Conservation (phyloP, 2,888 invertebrate genomes). For the Amphiduros pacificus region DNA sequence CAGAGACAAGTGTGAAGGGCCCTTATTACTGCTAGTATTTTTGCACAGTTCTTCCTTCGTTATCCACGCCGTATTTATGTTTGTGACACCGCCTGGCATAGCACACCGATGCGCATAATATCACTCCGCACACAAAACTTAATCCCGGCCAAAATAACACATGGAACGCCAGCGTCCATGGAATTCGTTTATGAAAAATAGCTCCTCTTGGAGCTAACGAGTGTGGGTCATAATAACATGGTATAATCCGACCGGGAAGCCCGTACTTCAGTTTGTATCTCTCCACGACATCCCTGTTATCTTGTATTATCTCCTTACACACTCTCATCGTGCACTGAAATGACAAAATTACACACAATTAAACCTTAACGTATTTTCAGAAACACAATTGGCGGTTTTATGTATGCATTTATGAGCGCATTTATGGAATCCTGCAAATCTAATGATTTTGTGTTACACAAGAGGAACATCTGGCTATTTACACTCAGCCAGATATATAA, state of each 20-base stretch:
- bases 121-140: neutral
- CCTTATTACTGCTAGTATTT: too few species aligned
- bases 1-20: too few species aligned
- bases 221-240: neutral
- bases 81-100: neutral
- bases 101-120: neutral
- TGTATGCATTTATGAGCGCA: too few species aligned
- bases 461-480: too few species aligned
- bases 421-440: too few species aligned
- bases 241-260: neutral
- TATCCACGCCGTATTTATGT: neutral
- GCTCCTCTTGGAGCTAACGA: conserved; percentile 2
- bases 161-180: conserved; percentile 4
- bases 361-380: too few species aligned
- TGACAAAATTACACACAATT: too few species aligned
- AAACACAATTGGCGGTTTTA: too few species aligned
- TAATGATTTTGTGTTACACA: too few species aligned
- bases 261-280: neutral
- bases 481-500: too few species aligned
- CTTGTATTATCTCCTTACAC: neutral
- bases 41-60: neutral
- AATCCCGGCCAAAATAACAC: conserved; percentile 11
- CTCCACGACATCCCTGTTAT: neutral
- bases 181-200: neutral
- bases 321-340: neutral